phyloP scores from a whole-genome alignment of 2,797 vertebrate genomes.

The Protonibea diacanthus region DNA sequence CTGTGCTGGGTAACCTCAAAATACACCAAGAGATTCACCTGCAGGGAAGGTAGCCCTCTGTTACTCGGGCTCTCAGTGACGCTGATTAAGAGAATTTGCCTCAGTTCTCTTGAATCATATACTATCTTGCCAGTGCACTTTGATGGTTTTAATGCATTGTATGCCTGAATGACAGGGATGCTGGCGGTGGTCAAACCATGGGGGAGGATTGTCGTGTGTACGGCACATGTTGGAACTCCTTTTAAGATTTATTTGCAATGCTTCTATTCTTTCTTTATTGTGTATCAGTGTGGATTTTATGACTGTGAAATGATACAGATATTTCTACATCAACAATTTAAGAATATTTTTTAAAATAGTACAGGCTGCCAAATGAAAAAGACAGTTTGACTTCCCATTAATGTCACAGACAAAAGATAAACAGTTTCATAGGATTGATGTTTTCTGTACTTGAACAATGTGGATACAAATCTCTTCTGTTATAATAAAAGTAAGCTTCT shows the following conservation, averaged over 20 bases:
- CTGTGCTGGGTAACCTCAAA: conserved; percentile 70
- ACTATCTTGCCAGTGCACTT: neutral
- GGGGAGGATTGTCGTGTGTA: neutral
- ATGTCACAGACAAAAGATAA: too few species aligned
- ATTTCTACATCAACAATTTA: too few species aligned
- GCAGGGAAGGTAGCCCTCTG: conserved; percentile 45
- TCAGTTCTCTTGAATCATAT: neutral
- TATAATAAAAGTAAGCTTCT: neutral
- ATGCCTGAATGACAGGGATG: neutral
- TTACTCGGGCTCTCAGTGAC: neutral
- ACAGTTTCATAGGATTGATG: neutral
- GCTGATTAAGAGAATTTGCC: neutral
- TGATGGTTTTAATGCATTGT: neutral
- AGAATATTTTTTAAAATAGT: too few species aligned
- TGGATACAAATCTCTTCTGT: neutral
- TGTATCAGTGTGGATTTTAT: neutral
- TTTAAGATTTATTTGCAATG: neutral
- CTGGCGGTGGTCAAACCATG: neutral
- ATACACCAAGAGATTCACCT: conserved; percentile 75
- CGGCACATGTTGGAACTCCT: neutral
- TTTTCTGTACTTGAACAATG: neutral
- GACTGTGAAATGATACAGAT: neutral
- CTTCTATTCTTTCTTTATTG: neutral
- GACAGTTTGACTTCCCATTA: neutral
- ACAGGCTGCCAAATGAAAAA: neutral